Base-by-base conservation (phyloP, 2,797 vertebrate species). In the Peromyscus attwateri region DNA sequence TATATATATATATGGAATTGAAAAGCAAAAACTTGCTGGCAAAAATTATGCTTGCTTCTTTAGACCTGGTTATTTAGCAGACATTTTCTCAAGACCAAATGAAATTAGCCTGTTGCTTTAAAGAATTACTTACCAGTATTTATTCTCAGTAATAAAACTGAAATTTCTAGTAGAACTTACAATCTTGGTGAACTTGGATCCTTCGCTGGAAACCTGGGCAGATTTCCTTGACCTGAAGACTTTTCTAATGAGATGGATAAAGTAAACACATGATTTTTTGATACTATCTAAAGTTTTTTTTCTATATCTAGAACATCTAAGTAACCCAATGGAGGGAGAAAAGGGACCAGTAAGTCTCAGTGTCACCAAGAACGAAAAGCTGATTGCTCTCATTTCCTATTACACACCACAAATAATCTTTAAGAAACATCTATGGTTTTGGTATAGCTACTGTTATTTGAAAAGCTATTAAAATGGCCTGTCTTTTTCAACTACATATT, bases 121-220 rank as follows among this genome's bases (percentile, higher is more conserved):
- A 17, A 21, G 80, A 89, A 84, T 16, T 77, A 75, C 31, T 70
- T 62, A 49, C 27, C 77, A 52, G 9, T 66, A 95, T 90, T 97
- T 96, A 80, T 87, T 90, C 49, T 52, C 70, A 82, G 10, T 83
- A 52, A 80, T 77, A 88, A 95, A 79, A 71, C 55, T 70, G 55
- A 95, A 57, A 81, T 77, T 94, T 92, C 37, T 81, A 70, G 37
- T 6, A 77, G 83, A 92, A 29, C 60, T 66, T 87, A 9, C 46
- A 75, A 43, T 87, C 94, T 90, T 92, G 43, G 73, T 85, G 92
- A 95, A 75, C 13, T 68, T 31, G 21, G 23, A 2, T 75, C 13
- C 73, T 17, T 70, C 17, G 55, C 17, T 40, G 27, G 43, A 70
- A 88, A 49, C 27, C 91, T 89, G 64, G 49, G 76, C 19, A 88